A percentile compares a stretch with the other conserved stretches of the same genome.
Evolutionary conservation across 1,140 invertebrate species (phyloP).

Genomic region (Hylaeus volcanicus): DNA sequence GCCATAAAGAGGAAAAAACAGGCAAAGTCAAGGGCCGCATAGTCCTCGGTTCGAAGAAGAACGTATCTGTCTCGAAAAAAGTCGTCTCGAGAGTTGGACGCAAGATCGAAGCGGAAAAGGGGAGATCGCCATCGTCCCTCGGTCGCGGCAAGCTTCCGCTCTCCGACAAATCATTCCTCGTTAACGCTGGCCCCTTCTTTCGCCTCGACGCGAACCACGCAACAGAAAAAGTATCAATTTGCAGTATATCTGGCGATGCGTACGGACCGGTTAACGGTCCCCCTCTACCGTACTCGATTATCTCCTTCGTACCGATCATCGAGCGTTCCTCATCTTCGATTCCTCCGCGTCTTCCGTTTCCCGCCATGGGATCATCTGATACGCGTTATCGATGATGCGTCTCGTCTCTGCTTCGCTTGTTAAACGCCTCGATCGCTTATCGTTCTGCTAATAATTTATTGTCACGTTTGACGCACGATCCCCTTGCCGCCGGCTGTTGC

Average conservation of each 20-base stretch:
- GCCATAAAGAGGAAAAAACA: too few relatives aligned
- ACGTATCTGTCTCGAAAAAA: conserved; percentile 9
- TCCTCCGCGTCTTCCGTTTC: conserved; percentile 16
- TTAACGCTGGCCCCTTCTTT: conserved; percentile 54
- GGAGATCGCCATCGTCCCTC: conserved; percentile 2
- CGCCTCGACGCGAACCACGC: not conserved
- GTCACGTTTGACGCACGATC: not conserved
- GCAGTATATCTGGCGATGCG: conserved; percentile 42
- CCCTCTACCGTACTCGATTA: too few relatives aligned
- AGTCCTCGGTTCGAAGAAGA: not conserved
- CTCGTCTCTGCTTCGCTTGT: not conserved
- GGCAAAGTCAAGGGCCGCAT: too few relatives aligned
- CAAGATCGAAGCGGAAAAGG: conserved; percentile 12
- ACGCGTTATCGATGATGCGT: conserved; percentile 4
- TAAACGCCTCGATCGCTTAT: conserved; percentile 13
- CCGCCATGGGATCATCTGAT: conserved; percentile 21
- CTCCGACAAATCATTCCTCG: conserved; percentile 66
- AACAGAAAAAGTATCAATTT: conserved; percentile 59
- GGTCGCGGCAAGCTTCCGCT: conserved; percentile 39
- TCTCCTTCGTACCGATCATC: not conserved
- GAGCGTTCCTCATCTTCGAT: conserved; percentile 30
- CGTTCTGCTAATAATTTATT: conserved; percentile 28
- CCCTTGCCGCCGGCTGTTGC: not conserved
- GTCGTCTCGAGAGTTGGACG: not conserved
- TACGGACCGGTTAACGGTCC: conserved; percentile 50